These are phyloP conservation scores for Cephonodes hylas DNA, from an alignment of 2,888 invertebrate genomes.

Conservation along the genomic window DNA sequence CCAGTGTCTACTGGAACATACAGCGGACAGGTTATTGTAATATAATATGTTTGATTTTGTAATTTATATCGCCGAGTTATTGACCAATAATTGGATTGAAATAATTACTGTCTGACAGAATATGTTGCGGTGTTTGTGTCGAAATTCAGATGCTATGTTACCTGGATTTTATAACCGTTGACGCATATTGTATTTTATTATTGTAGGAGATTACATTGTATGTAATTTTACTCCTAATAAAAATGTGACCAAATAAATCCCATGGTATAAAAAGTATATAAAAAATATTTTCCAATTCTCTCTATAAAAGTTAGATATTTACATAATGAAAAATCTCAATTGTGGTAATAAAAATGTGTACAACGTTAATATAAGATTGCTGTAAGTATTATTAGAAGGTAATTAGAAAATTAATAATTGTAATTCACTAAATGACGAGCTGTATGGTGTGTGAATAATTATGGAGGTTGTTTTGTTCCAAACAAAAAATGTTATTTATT, in stretches of 20 bases:
- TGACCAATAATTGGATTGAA: not conserved
- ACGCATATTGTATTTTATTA: not conserved
- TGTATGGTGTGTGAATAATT: constrained; percentile 77
- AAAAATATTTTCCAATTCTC: constrained; percentile 69
- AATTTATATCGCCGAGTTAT: not conserved
- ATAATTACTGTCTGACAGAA: not conserved
- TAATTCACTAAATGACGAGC: constrained; percentile 76
- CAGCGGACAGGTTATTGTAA: not conserved
- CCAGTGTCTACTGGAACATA: not conserved
- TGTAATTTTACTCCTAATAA: constrained; percentile 25
- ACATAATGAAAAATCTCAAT: constrained; percentile 75
- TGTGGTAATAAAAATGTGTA: constrained; percentile 78
- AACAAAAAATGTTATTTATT: constrained; percentile 81
- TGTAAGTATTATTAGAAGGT: constrained; percentile 80
- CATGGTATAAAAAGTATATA: constrained; percentile 30
- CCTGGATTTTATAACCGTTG: not conserved
- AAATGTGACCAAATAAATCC: constrained; percentile 58
- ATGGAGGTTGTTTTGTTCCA: constrained; percentile 81
- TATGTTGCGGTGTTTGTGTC: not conserved
- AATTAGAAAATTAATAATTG: constrained; percentile 76
- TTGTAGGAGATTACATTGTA: not conserved
- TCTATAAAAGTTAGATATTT: constrained; percentile 75
- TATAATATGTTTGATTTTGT: not conserved
- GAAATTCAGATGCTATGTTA: not conserved
- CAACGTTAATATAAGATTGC: constrained; percentile 77